phyloP scores from a whole-genome alignment of 2,113 vertebrate genomes.

The Emydura subglobosa region DNA sequence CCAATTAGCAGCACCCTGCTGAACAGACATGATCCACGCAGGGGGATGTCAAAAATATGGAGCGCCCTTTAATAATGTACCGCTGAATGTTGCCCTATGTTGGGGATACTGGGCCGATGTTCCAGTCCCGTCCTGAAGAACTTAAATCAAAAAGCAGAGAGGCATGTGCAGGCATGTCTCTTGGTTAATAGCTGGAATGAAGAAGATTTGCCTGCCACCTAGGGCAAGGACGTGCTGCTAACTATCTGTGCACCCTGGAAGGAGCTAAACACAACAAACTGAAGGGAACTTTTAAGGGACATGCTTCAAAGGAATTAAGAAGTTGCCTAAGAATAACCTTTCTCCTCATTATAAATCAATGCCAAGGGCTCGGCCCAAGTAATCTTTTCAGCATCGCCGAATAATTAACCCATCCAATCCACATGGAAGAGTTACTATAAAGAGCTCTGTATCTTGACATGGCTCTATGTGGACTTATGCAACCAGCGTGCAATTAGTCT shows the following conservation, averaged over 20 bases:
- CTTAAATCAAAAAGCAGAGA: accelerated
- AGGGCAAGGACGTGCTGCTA: slow-evolving; percentile 42
- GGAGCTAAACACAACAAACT: slow-evolving; percentile 44
- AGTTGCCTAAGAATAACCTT: not conserved
- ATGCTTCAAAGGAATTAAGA: not conserved
- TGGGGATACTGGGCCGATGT: not conserved
- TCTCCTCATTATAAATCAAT: not conserved
- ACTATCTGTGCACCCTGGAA: slow-evolving; percentile 38
- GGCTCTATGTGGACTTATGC: accelerated
- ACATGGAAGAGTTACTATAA: not conserved
- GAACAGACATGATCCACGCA: not conserved
- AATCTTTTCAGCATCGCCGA: not conserved
- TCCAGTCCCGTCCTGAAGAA: not conserved
- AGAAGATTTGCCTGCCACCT: accelerated
- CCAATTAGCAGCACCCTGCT: not conserved
- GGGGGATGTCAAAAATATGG: not conserved
- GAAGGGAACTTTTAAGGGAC: not conserved
- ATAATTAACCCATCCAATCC: not conserved
- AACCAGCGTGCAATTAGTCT: accelerated
- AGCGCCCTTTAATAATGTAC: not conserved
- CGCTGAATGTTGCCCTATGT: not conserved
- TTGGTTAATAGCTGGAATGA: accelerated
- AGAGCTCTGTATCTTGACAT: accelerated
- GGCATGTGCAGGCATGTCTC: accelerated
- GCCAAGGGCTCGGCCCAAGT: not conserved